Conservation (phyloP, 1,140 invertebrate genomes). For the Trichonephila clavata region DNA sequence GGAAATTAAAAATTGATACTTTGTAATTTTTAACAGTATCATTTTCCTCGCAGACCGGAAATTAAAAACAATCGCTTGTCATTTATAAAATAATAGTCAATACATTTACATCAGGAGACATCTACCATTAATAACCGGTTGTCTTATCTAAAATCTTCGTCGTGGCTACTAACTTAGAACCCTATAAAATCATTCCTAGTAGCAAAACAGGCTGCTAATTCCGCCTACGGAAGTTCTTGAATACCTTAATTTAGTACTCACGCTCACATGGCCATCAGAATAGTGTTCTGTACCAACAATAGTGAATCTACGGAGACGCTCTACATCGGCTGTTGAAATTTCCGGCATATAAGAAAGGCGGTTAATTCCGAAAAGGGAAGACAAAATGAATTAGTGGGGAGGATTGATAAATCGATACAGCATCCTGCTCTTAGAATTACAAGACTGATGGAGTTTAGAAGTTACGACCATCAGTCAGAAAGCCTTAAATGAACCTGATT, state of each 20-base stretch:
- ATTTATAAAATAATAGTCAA: not conserved
- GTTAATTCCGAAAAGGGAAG: slow-evolving; percentile 51
- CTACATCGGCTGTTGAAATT: slow-evolving; percentile 45
- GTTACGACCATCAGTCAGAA: slow-evolving; percentile 47
- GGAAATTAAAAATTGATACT: too few species aligned
- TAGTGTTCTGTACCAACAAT: slow-evolving; percentile 2
- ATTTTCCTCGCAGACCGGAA: not conserved
- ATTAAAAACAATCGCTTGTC: not conserved
- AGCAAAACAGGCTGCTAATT: slow-evolving; percentile 1
- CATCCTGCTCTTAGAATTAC: not conserved
- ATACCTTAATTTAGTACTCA: slow-evolving; percentile 40
- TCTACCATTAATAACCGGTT: not conserved
- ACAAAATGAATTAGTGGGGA: slow-evolving; percentile 62
- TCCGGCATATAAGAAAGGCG: slow-evolving; percentile 30
- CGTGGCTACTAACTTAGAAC: not conserved
- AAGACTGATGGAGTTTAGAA: slow-evolving; percentile 44
- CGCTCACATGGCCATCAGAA: not conserved
- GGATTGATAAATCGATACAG: slow-evolving; percentile 65
- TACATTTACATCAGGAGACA: not conserved
- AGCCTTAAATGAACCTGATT: slow-evolving; percentile 64
- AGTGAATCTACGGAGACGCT: slow-evolving; percentile 16
- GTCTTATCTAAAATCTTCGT: not conserved
- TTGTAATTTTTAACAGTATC: too few species aligned
- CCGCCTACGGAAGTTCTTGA: not conserved
- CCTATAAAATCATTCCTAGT: not conserved